A percentile compares a stretch with the other conserved stretches of the same genome.
These are phyloP conservation scores for Octomys mimax DNA, from an alignment of 2,797 vertebrate species.

Conservation along the genomic window DNA sequence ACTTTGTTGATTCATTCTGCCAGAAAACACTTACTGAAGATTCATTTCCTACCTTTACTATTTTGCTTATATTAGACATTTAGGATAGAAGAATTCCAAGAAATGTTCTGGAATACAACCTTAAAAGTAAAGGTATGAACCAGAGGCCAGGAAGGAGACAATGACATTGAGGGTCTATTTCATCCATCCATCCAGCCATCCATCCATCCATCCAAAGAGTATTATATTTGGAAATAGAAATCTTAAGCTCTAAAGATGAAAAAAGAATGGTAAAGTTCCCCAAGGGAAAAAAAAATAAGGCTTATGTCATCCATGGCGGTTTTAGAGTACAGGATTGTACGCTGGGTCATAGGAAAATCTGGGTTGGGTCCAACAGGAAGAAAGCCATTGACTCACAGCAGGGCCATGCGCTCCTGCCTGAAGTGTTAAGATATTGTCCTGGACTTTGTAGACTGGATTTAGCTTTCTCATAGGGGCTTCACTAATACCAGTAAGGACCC, in stretches of 20 bases:
- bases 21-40: not conserved
- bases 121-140: not conserved
- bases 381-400: too few species aligned
- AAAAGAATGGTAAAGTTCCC: not conserved
- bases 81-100: not conserved
- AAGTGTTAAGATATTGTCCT: not conserved
- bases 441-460: not conserved
- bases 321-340: not conserved
- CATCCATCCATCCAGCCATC: not conserved
- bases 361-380: not conserved
- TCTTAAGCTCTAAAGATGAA: not conserved
- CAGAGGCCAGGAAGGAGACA: not conserved
- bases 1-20: not conserved
- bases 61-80: not conserved
- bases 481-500: not conserved
- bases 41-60: not conserved
- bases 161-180: not conserved
- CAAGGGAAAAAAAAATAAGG: not conserved
- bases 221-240: not conserved
- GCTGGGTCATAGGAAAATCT: not conserved
- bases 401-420: not conserved
- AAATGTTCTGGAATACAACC: not conserved
- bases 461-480: not conserved
- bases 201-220: not conserved
- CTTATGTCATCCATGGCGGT: too few species aligned